phyloP scores from a whole-genome alignment of 1,140 invertebrate species.

The Planococcus citri region DNA sequence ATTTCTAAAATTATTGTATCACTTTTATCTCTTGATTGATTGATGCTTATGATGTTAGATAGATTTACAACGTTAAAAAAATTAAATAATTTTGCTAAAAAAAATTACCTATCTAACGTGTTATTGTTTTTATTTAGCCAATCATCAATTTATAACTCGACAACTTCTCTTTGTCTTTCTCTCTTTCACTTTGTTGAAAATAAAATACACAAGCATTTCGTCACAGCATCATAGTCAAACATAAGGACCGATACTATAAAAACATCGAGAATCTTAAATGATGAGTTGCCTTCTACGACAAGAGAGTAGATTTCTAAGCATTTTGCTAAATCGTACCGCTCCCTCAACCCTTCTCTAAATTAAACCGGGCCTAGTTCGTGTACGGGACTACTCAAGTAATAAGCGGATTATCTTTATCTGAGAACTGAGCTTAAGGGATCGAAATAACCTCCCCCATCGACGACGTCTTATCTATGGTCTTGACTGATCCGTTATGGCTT shows the following conservation, averaged over 20 bases:
- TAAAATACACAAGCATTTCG: no score
- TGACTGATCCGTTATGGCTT: slow-evolving; percentile 6
- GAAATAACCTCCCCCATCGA: neutral
- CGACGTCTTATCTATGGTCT: neutral
- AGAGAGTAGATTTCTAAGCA: neutral
- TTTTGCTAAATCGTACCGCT: neutral
- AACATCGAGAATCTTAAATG: neutral
- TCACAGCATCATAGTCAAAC: no score
- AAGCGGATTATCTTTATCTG: slow-evolving; percentile 20
- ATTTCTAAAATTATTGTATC: no score
- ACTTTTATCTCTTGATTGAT: no score
- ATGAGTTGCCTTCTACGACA: neutral
- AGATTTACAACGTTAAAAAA: no score
- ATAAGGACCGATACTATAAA: neutral
- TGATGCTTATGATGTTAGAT: no score
- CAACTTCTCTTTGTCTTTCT: no score
- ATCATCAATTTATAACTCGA: no score
- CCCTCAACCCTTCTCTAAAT: neutral
- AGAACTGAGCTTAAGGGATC: slow-evolving; percentile 10
- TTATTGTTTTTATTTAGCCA: no score
- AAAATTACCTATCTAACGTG: no score
- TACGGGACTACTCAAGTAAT: slow-evolving; percentile 17
- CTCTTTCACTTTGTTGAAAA: no score
- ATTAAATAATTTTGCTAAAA: no score
- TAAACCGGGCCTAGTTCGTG: neutral